phyloP scores from a whole-genome alignment of 2,113 vertebrate species.

The Mormyrus iriodes region DNA sequence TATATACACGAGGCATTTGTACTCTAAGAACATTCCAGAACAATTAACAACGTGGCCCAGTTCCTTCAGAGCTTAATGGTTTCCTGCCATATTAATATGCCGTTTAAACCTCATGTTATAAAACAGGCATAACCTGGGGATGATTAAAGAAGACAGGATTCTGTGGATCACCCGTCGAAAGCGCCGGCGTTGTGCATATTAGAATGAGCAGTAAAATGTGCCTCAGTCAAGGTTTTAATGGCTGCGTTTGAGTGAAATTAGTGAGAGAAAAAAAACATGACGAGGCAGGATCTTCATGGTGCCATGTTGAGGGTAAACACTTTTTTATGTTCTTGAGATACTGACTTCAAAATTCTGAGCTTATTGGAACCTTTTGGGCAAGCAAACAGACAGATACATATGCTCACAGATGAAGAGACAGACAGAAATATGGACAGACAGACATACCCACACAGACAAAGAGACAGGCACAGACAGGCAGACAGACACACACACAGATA shows the following conservation, averaged over 20 bases:
- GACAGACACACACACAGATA: background rate
- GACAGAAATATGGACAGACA: background rate
- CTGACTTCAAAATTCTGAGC: background rate
- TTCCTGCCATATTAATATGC: background rate
- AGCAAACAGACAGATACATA: background rate
- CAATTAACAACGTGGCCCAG: background rate
- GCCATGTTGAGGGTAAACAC: background rate
- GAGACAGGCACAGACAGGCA: background rate
- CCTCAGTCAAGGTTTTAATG: background rate
- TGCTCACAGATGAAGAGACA: background rate
- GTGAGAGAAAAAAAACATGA: background rate
- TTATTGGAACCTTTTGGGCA: background rate
- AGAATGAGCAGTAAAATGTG: background rate
- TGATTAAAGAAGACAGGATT: background rate
- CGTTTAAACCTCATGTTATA: background rate
- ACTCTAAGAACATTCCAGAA: background rate
- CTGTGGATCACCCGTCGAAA: background rate
- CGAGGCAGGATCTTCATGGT: background rate
- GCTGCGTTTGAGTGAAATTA: background rate
- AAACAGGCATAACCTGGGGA: background rate
- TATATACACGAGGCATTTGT: background rate
- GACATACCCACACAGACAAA: background rate
- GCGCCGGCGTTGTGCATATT: background rate
- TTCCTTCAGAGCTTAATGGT: background rate
- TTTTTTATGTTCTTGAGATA: background rate